phyloP scores from a whole-genome alignment of 1,140 invertebrate species.

The Aphidius gifuensis region DNA sequence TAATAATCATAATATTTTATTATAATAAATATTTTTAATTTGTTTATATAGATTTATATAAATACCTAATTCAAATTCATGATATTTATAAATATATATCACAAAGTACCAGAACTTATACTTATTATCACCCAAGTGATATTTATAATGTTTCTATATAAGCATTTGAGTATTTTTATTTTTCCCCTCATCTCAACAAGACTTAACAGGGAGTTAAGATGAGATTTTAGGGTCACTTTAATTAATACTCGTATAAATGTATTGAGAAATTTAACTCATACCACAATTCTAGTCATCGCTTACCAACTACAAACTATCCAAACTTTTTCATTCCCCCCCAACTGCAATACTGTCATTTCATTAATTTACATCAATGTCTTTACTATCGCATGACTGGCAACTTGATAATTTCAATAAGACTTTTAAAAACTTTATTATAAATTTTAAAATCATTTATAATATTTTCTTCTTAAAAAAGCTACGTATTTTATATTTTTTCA shows the following conservation, averaged over 20 bases:
- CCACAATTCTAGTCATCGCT: slow-evolving; percentile 21
- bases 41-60: neutral
- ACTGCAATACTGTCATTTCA: slow-evolving; percentile 28
- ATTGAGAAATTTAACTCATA: neutral
- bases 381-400: slow-evolving; percentile 31
- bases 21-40: neutral
- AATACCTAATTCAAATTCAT: no score
- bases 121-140: slow-evolving; percentile 30
- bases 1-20: no score
- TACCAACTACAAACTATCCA: slow-evolving; percentile 35
- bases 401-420: no score
- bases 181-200: slow-evolving; percentile 28
- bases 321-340: slow-evolving; percentile 25
- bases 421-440: no score
- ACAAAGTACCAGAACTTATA: neutral
- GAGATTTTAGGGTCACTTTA: slow-evolving; percentile 29
- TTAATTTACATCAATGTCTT: slow-evolving; percentile 58
- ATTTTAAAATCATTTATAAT: no score
- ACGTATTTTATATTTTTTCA: no score
- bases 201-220: slow-evolving; percentile 24
- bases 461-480: no score
- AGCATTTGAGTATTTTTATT: slow-evolving; percentile 26
- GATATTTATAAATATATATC: no score
- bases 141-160: slow-evolving; percentile 25
- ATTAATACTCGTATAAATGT: slow-evolving; percentile 25